Evolutionary conservation across 2,888 invertebrate species (phyloP), one percentile per base, ranked within the genome.

Genomic region (Deroplatys truncata): DNA sequence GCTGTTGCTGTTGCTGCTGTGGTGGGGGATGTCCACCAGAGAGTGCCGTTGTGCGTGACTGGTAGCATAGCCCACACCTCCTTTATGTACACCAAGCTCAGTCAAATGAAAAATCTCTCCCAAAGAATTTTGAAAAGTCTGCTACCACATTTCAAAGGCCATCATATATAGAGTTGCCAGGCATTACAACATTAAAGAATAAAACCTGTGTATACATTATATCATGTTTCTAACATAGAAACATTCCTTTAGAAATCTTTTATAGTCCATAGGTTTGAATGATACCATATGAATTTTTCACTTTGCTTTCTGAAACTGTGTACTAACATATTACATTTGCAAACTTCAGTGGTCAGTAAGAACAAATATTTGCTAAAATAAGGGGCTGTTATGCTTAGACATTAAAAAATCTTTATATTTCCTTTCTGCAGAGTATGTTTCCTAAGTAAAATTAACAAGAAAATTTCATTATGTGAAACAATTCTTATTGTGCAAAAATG

Each of bases 41-140:
- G 56, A 25, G 56, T 72, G 56, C 56, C 56, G 56, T 20, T 72
- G 35, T 85, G 29, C 20, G 82, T 82, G 83, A 35, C 82, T 87
- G 82, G 31, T 82, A 87, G 87, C 87, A 87, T 35, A n/a, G 82
- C 82, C 87, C 87, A 87, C 87, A 82, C 87, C 82, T n/a, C n/a
- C 56, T 31, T 43, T 87, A 87, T 35, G 82, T 82, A 87, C 87
- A 87, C 43, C 29, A 35, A 87, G 87, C 87, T 35, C 87, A 87
- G 83, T 31, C n/a, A 72, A 87, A 87, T 87, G 87, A 83, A 87
- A 87, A 72, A 72, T 72, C 56, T 84, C 88, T 84, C 28, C 84
- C 49, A 49, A 20, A 10, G 4, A 84, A 88, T 84, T 88, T 88
- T 28, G 82, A 87, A 16, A 82, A 20, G 15, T 72, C 20, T 84